These are phyloP conservation scores for Trypoxylon attenuatum DNA, from an alignment of 2,888 invertebrate species.

Conservation along the genomic window DNA sequence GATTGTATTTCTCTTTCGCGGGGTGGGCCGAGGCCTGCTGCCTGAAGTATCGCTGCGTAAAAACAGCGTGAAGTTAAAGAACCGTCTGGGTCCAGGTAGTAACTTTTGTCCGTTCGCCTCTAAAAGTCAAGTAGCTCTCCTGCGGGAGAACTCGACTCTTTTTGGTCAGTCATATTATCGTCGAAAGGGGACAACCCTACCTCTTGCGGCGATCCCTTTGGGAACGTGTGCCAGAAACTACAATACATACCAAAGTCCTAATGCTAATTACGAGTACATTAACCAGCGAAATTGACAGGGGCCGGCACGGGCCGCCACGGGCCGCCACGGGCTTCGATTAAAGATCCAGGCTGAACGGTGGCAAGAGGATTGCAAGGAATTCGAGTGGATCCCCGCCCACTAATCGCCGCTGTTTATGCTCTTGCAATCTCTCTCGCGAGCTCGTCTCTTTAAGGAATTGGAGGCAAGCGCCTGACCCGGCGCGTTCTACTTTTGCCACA, in stretches of 20 bases:
- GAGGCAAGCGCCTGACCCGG: slow-evolving; percentile 2
- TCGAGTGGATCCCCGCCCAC: slow-evolving; percentile 48
- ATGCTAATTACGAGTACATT: too few species aligned
- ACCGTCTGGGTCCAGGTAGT: slow-evolving; percentile 41
- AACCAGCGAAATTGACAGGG: too few species aligned
- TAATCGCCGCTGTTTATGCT: slow-evolving; percentile 18
- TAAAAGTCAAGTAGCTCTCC: slow-evolving; percentile 53
- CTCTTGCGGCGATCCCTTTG: slow-evolving; percentile 15
- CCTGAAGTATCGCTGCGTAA: slow-evolving; percentile 57
- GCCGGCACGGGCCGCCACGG: neutral
- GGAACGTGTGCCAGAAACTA: slow-evolving; percentile 10
- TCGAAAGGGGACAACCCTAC: slow-evolving; percentile 24
- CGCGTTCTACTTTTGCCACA: slow-evolving; percentile 27
- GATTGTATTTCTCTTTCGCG: slow-evolving; percentile 39
- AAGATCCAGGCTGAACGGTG: slow-evolving; percentile 56
- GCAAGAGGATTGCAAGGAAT: slow-evolving; percentile 60
- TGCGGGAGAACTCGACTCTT: slow-evolving; percentile 20
- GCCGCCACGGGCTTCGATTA: slow-evolving; percentile 3
- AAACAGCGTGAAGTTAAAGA: slow-evolving; percentile 58
- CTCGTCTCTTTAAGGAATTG: slow-evolving; percentile 8
- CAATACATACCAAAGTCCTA: too few species aligned
- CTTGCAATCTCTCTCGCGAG: slow-evolving; percentile 23
- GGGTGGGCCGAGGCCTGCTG: slow-evolving; percentile 24
- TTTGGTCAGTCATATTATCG: slow-evolving; percentile 16
- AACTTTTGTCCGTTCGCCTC: slow-evolving; percentile 52